Evolutionary conservation across 2,888 invertebrate genomes (phyloP).

Genomic region (Troides aeacus): DNA sequence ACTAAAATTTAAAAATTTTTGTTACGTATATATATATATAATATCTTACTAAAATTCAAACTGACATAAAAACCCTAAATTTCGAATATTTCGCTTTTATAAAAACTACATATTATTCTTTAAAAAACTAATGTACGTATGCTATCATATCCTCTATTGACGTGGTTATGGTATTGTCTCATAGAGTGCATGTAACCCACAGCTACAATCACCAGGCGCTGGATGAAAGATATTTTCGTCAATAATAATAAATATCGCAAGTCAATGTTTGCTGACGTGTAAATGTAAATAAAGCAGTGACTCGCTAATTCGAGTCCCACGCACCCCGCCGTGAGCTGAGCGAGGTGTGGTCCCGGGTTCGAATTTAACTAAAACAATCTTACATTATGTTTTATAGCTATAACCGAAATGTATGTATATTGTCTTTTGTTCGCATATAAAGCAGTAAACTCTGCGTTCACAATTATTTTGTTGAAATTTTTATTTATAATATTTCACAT

Average conservation of each 20-base stretch:
- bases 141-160: no score
- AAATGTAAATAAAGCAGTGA: conserved; percentile 79
- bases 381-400: conserved; percentile 4
- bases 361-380: conserved; percentile 12
- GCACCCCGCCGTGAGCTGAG: conserved; percentile 60
- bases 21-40: no score
- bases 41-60: no score
- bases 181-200: no score
- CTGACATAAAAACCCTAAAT: no score
- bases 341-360: conserved; percentile 51
- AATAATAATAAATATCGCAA: conserved; percentile 24
- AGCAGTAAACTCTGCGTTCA: not conserved
- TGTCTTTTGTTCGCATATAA: not conserved
- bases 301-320: conserved; percentile 63
- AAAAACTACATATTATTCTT: no score
- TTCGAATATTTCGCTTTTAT: no score
- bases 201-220: not conserved
- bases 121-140: no score
- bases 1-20: no score
- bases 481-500: no score
- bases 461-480: no score
- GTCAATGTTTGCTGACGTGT: conserved; percentile 63
- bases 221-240: not conserved
- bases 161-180: no score
- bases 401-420: not conserved